Conservation (phyloP, 2,797 vertebrate genomes). For the Prionace glauca region DNA sequence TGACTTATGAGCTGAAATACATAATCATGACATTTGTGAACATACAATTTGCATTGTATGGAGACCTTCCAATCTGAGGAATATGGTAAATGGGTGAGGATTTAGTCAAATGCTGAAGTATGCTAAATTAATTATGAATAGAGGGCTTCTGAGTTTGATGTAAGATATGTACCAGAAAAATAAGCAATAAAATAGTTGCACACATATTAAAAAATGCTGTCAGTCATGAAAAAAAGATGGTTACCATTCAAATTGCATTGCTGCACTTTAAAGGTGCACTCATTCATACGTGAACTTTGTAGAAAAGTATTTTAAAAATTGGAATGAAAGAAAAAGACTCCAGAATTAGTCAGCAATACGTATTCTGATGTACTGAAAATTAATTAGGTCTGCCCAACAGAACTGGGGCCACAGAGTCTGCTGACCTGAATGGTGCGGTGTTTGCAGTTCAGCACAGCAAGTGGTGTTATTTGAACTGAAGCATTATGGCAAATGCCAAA, state of each 20-base stretch:
- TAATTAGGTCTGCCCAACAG: background rate
- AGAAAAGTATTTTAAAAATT: background rate
- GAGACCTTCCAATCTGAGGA: background rate
- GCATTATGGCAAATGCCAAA: conserved; percentile 9
- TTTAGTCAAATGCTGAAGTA: background rate
- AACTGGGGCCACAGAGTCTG: background rate
- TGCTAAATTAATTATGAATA: background rate
- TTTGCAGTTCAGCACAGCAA: background rate
- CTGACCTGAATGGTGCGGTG: background rate
- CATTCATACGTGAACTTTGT: background rate
- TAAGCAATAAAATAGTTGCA: background rate
- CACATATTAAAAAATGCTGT: background rate
- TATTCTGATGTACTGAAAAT: background rate
- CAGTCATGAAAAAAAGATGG: background rate
- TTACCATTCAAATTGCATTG: background rate
- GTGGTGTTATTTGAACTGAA: background rate
- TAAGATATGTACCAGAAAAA: background rate
- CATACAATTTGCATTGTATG: background rate
- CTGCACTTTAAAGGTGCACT: background rate
- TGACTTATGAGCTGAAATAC: background rate
- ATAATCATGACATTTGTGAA: background rate
- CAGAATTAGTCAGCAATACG: background rate
- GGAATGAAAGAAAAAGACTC: background rate
- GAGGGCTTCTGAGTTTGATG: background rate
- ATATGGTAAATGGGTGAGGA: background rate